Evolutionary conservation across 2,888 invertebrate genomes (phyloP), one percentile per base, ranked within the genome.

Genomic region (Cryptus viduatorius): DNA sequence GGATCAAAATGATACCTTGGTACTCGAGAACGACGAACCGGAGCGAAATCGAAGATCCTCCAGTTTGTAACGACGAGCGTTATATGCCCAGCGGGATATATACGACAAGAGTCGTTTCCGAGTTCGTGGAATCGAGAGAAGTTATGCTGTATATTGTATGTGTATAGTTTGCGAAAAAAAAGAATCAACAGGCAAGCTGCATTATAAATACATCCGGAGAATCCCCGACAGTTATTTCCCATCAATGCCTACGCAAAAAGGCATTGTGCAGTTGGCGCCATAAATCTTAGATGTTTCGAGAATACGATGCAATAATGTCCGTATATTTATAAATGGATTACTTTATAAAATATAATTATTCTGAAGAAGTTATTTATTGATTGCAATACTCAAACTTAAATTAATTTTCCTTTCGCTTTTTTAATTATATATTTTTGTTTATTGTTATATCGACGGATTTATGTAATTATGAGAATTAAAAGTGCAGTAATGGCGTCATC

Each of bases 71-170:
- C 46, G 50, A 68, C 72, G 73, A 56, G 79, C 65, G 59, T 84
- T 84, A 82, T 79, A 71, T 76, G 81, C 84, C 29, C 87, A 85
- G 83, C 86, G 83, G 87, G 85, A 79, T 73, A 53, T 82, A 79
- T 69, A 48, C 59, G 71, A 31, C 44, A 46, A 77, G 69, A 80
- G 79, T 79, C 68, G 80, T 87, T 86, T 86, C 85, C 85, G 56
- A 86, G 85, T 87, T 86, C 87, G 83, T 68, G 86, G 87, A 87
- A 86, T 86, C 85, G 84, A 80, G 81, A 83, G 81, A 77, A 71
- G 75, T 73, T 77, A 46, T 59, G 16, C 19, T 42, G 16, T 64
- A 19, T 37, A 37, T 59, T 44, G 77, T 48, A 10, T 42, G 24
- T 61, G 37, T 75, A 73, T 78, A 82, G 42, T 71, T 68, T 44